Conservation (phyloP, 2,797 vertebrate species). For the Sebastes goodei region DNA sequence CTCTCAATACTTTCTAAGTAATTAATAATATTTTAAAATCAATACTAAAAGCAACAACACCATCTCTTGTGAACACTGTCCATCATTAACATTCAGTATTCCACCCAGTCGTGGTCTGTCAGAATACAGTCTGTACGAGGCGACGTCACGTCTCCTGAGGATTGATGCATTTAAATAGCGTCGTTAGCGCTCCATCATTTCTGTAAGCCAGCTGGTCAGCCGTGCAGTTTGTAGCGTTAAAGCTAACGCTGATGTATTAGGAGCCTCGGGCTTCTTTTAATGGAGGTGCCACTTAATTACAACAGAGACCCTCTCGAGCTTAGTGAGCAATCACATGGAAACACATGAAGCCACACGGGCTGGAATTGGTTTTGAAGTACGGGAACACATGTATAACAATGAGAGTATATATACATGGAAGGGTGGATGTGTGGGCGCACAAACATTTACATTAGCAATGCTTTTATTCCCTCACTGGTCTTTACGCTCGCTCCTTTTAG, state of each 20-base stretch:
- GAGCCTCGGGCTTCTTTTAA: constrained; percentile 40
- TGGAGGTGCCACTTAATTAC: constrained; percentile 60
- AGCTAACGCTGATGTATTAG: constrained; percentile 25
- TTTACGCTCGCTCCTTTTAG: constrained; percentile 8
- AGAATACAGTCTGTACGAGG: not conserved
- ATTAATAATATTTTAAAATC: too few species aligned
- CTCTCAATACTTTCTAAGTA: too few species aligned
- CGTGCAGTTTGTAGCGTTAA: constrained; percentile 29
- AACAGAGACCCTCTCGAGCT: constrained; percentile 34
- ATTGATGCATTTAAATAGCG: constrained; percentile 39
- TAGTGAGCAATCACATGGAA: constrained; percentile 34
- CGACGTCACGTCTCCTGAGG: not conserved
- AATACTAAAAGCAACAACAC: too few species aligned
- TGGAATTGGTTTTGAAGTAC: constrained; percentile 23
- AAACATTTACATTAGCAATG: not conserved
- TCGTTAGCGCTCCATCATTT: constrained; percentile 31
- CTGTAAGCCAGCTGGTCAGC: constrained; percentile 29
- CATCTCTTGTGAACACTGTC: not conserved
- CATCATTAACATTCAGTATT: not conserved
- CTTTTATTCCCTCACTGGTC: constrained; percentile 7
- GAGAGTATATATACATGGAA: not conserved
- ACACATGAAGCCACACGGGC: constrained; percentile 9
- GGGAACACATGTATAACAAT: not conserved
- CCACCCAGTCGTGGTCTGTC: not conserved
- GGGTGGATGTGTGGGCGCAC: not conserved